Conservation (phyloP, 2,113 vertebrate species). For the Emydura subglobosa region DNA sequence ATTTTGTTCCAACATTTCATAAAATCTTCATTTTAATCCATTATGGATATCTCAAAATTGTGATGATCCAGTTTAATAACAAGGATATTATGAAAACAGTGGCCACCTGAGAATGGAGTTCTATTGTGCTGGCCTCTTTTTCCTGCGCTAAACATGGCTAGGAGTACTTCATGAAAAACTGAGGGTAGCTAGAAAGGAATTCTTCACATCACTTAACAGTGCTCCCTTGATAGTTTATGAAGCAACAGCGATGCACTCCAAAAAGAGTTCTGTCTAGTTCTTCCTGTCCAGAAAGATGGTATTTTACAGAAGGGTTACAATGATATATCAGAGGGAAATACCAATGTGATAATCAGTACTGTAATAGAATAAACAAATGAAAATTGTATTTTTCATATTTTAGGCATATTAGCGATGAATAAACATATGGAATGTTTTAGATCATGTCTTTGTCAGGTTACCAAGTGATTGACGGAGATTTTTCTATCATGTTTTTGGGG, state of each 20-base stretch:
- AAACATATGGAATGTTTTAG: background rate
- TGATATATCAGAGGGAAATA: conserved; percentile 1
- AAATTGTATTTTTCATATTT: background rate
- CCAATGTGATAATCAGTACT: background rate
- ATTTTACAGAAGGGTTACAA: background rate
- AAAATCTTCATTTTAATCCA: background rate
- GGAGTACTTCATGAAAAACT: background rate
- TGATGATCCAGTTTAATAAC: background rate
- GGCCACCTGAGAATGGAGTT: background rate
- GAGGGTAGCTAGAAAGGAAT: background rate
- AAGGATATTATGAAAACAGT: background rate
- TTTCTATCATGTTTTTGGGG: background rate
- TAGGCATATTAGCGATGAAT: background rate
- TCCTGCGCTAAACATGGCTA: background rate
- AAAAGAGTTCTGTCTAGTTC: background rate
- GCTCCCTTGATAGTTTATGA: background rate
- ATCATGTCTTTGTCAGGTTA: background rate
- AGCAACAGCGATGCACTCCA: background rate
- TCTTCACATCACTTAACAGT: background rate
- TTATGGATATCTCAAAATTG: background rate
- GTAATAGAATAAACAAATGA: background rate
- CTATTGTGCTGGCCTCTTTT: background rate
- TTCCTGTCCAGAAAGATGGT: background rate
- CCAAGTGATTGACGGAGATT: conserved; percentile 16
- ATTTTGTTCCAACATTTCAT: background rate